Evolutionary conservation across 1,140 invertebrate genomes (phyloP).

Genomic region (Brachionus plicatilis): DNA sequence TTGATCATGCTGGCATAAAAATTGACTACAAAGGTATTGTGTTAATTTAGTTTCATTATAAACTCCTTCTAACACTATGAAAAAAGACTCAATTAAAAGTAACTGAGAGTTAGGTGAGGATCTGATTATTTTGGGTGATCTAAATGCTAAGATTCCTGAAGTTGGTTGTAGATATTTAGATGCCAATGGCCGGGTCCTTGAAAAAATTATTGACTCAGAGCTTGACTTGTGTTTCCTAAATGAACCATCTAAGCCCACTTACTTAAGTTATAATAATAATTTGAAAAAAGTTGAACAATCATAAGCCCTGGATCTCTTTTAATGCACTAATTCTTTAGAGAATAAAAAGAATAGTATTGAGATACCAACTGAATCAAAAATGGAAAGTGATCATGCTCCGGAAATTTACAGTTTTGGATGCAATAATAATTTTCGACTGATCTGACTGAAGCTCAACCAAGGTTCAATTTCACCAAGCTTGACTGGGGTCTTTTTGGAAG

Average conservation of each 20-base stretch:
- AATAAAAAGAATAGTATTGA: not conserved
- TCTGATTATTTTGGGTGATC: too few species aligned
- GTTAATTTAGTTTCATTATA: not conserved
- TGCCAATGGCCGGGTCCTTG: too few species aligned
- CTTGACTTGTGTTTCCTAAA: too few species aligned
- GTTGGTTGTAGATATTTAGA: too few species aligned
- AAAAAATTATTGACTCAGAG: too few species aligned
- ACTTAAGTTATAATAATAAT: not conserved
- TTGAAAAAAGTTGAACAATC: not conserved
- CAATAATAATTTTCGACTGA: not conserved
- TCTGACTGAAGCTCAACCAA: not conserved
- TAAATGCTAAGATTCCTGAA: too few species aligned
- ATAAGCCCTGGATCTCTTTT: not conserved
- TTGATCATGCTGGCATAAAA: not conserved
- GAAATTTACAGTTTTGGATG: not conserved
- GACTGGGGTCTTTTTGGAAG: not conserved
- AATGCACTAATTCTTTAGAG: not conserved
- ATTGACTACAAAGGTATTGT: not conserved
- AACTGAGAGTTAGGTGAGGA: too few species aligned
- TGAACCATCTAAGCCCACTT: not conserved
- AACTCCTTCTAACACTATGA: too few species aligned
- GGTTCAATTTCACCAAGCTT: not conserved
- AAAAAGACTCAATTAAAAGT: too few species aligned
- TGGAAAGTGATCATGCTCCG: not conserved
- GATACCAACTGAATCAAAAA: not conserved